phyloP scores from a whole-genome alignment of 2,888 invertebrate species.

The Sthenelais limicola region DNA sequence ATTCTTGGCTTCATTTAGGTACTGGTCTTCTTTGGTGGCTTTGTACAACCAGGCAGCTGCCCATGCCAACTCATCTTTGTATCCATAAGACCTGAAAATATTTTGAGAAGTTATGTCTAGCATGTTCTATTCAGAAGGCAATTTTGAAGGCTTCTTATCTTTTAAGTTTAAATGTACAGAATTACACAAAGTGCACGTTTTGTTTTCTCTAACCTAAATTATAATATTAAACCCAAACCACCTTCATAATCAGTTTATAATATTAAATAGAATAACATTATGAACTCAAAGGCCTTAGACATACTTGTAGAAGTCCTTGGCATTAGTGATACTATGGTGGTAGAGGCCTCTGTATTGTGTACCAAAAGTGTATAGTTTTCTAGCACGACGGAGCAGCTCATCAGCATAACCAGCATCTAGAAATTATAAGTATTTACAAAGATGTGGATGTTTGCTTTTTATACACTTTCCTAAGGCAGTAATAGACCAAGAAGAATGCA shows the following conservation, averaged over 20 bases:
- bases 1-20: constrained; percentile 57
- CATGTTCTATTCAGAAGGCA: too few species aligned
- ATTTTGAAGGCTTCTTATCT: too few species aligned
- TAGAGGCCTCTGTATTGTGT: constrained; percentile 74
- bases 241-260: too few species aligned
- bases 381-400: constrained; percentile 74
- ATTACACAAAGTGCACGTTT: too few species aligned
- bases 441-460: not conserved
- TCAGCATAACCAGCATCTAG: constrained; percentile 70
- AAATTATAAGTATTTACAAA: not conserved
- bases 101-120: too few species aligned
- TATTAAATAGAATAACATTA: too few species aligned
- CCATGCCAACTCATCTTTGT: constrained; percentile 47
- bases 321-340: constrained; percentile 75
- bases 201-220: too few species aligned
- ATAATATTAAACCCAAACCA: too few species aligned
- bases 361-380: constrained; percentile 75
- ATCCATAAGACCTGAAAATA: constrained; percentile 43
- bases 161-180: too few species aligned
- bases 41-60: constrained; percentile 48
- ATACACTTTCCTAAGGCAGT: not conserved
- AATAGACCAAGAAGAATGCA: too few species aligned
- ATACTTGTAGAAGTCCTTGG: constrained; percentile 73
- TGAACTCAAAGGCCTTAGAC: not conserved
- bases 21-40: constrained; percentile 50